Evolutionary conservation across 2,888 invertebrate species (phyloP).

Genomic region (Plagodis pulveraria): DNA sequence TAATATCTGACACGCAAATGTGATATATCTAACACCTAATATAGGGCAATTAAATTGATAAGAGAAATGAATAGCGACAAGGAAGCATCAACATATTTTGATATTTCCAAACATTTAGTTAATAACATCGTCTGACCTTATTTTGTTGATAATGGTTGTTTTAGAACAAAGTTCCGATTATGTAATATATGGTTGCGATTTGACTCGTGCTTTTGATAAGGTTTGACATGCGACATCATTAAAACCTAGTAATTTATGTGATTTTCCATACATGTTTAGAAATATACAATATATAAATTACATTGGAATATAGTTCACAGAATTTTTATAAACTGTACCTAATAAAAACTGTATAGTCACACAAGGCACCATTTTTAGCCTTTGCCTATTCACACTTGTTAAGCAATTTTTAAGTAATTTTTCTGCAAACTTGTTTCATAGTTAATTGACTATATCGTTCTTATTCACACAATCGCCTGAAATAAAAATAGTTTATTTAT

Average conservation of each 20-base stretch:
- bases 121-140: slow-evolving; percentile 23
- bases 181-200: slow-evolving; percentile 16
- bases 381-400: slow-evolving; percentile 1
- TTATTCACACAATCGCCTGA: slow-evolving; percentile 30
- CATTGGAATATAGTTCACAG: neutral
- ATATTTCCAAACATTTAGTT: slow-evolving; percentile 27
- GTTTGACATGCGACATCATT: slow-evolving; percentile 7
- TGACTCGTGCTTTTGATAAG: slow-evolving; percentile 20
- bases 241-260: neutral
- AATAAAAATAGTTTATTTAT: slow-evolving; percentile 38
- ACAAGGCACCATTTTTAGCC: slow-evolving; percentile 6
- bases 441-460: slow-evolving; percentile 12
- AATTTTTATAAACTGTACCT: neutral
- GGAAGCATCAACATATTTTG: slow-evolving; percentile 15
- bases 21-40: slow-evolving; percentile 34
- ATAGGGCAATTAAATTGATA: slow-evolving; percentile 38
- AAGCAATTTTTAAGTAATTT: too few relatives aligned
- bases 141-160: slow-evolving; percentile 20
- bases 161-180: slow-evolving; percentile 4
- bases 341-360: neutral
- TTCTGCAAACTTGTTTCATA: too few relatives aligned
- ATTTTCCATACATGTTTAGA: neutral
- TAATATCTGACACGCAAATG: slow-evolving; percentile 16
- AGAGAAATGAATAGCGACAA: slow-evolving; percentile 19
- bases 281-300: neutral